A percentile compares a stretch with the other conserved stretches of the same genome.
Conservation (phyloP, 1,140 invertebrate genomes). For the Tetramorium alpestre region DNA sequence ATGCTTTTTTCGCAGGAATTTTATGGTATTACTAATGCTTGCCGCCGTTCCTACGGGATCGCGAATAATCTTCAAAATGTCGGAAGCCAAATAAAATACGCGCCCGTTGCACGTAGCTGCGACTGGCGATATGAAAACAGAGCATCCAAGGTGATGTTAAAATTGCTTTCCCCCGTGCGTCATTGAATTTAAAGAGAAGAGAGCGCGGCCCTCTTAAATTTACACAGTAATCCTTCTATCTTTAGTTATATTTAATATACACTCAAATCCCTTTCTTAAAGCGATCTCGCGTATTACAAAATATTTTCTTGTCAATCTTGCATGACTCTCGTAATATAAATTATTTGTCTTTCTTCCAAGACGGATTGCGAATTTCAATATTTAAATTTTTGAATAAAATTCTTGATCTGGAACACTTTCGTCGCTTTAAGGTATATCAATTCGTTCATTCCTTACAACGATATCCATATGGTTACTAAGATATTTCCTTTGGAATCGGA, state of each 20-base stretch:
- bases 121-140: constrained; percentile 11
- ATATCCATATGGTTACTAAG: background rate
- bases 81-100: constrained; percentile 8
- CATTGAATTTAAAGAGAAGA: background rate
- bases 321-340: background rate
- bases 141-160: background rate
- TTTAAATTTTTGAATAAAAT: constrained; percentile 5
- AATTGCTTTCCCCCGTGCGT: background rate
- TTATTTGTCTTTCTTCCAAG: background rate
- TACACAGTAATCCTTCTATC: background rate
- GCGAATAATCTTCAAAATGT: constrained; percentile 3
- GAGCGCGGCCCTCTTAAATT: background rate
- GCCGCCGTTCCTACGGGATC: background rate
- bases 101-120: background rate
- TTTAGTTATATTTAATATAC: background rate
- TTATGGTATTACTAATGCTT: background rate
- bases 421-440: background rate
- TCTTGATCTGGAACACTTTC: background rate
- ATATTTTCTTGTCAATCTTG: background rate
- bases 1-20: background rate
- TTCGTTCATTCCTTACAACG: constrained; percentile 15
- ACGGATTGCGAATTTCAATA: background rate
- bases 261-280: background rate
- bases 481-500: background rate
- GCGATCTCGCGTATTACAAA: background rate